Conservation (phyloP, 2,888 invertebrate species). For the Clistopyga incitator region DNA sequence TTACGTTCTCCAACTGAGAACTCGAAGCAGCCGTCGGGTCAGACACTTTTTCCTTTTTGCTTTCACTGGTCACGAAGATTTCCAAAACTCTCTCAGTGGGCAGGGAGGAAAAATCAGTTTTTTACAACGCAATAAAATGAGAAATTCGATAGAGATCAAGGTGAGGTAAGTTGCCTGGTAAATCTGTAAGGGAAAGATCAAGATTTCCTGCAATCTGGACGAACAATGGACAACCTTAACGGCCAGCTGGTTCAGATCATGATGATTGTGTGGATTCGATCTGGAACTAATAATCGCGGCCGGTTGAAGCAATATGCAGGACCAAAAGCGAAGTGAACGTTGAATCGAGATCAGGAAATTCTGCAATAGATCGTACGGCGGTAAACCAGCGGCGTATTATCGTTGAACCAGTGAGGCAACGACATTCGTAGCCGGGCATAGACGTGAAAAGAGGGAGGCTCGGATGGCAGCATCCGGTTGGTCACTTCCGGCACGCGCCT, state of each 20-base stretch:
- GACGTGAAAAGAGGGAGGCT: conserved; percentile 74
- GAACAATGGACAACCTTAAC: not conserved
- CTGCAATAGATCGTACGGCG: conserved; percentile 19
- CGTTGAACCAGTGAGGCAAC: conserved; percentile 64
- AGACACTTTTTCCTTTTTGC: conserved; percentile 26
- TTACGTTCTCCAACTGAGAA: conserved; percentile 65
- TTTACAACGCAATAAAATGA: not conserved
- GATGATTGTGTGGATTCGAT: not conserved
- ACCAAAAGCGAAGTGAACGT: not conserved
- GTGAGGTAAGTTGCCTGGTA: not conserved
- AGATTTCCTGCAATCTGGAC: not conserved
- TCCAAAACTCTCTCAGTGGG: conserved; percentile 14
- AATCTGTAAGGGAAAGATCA: not conserved
- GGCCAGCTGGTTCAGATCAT: not conserved
- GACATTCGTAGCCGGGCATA: conserved; percentile 32
- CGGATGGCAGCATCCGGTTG: conserved; percentile 83
- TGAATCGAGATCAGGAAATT: conserved; percentile 20
- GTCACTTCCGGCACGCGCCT: conserved; percentile 84
- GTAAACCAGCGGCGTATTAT: conserved; percentile 59
- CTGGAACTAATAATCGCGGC: not conserved
- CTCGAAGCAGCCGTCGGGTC: conserved; percentile 29
- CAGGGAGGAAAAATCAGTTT: not conserved
- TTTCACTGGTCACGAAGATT: conserved; percentile 19
- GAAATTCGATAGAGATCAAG: not conserved
- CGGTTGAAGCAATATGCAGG: conserved; percentile 3